These are phyloP conservation scores for Rhorus exstirpatorius DNA, from an alignment of 2,888 invertebrate genomes.

Conservation along the genomic window DNA sequence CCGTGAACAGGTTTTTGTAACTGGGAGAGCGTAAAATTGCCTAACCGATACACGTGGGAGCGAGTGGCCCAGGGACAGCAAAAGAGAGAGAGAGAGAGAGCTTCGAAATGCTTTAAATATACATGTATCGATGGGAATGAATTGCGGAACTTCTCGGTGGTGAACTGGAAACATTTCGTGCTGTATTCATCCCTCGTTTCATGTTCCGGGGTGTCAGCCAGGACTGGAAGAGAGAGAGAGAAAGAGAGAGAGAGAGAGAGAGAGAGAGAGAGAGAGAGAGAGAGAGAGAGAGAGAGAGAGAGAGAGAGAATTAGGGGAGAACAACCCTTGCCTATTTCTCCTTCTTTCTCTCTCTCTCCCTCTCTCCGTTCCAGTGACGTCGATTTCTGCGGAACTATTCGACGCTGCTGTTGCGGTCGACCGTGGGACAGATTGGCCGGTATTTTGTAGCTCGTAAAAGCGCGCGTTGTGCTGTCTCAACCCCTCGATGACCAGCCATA, in stretches of 20 bases:
- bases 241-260: background rate
- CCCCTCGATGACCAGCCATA: background rate
- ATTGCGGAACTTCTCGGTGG: conserved; percentile 55
- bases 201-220: conserved; percentile 64
- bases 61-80: background rate
- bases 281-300: conserved; percentile 32
- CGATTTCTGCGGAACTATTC: conserved; percentile 82
- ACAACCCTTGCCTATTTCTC: conserved; percentile 44
- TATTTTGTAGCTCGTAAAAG: conserved; percentile 84
- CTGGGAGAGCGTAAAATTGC: conserved; percentile 86
- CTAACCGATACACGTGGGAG: conserved; percentile 79
- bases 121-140: conserved; percentile 21
- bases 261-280: background rate
- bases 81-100: conserved; percentile 11
- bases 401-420: conserved; percentile 80
- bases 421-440: conserved; percentile 82
- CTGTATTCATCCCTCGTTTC: conserved; percentile 75
- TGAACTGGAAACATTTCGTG: conserved; percentile 72
- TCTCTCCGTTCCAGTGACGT: conserved; percentile 59
- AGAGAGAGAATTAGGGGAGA: background rate
- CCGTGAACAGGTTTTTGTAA: conserved; percentile 85
- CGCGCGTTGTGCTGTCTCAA: conserved; percentile 72
- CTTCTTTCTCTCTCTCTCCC: conserved; percentile 27
- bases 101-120: conserved; percentile 34
- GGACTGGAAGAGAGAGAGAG: too few species aligned